Base-by-base conservation (phyloP, 2,797 vertebrate genomes). In the Spizella passerina region DNA sequence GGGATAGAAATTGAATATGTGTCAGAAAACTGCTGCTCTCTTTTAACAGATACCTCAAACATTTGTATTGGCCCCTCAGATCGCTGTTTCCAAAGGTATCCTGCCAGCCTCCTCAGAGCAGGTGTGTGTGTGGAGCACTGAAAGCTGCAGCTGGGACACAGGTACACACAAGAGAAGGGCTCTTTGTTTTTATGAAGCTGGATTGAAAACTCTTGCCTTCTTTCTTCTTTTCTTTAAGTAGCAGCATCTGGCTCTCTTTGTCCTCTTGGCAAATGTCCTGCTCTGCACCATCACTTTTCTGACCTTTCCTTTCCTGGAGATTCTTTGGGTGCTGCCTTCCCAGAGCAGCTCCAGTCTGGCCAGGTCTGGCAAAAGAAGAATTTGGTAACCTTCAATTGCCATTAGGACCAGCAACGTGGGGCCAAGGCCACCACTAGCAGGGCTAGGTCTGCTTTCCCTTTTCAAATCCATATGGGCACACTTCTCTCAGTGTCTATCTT, bases 181-280 rank as follows among this genome's bases (percentile, higher is more conserved):
- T 41, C 5, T 44, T 53, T 9, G 21, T 12, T 68, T 83, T 34
- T 14, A 12, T 46, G 22, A 66, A 70, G 34, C 14, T 3, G 1
- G 27, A 14, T 1, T 91, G 66, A 69, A 55, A 56, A n/a, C 5
- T 3, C 7, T 36, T 41, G 26, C 12, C 10, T 75, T 27, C 41
- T 18, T 9, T 30, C 78, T 27, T 61, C 27, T 21, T 36, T 19
- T 69, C 29, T 64, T 69, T 46, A 34, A 46, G 34, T 7, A 72
- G 46, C 50, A 57, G 19, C 8, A 6, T 7, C 43, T 43, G 36
- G 24, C 9, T 65, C 1, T 0, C n/a, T 68, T 65, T 53, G 23
- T 21, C 63, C 1, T 0, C 12, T 7, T 0, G 0, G 32, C 1
- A 1, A 34, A 30, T 1, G 1, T 21, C 24, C 43, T 78, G 39